Percentiles rank a stretch among this genome's conserved stretches.
Conservation (phyloP, 2,113 vertebrate species). For the Osmerus mordax region DNA sequence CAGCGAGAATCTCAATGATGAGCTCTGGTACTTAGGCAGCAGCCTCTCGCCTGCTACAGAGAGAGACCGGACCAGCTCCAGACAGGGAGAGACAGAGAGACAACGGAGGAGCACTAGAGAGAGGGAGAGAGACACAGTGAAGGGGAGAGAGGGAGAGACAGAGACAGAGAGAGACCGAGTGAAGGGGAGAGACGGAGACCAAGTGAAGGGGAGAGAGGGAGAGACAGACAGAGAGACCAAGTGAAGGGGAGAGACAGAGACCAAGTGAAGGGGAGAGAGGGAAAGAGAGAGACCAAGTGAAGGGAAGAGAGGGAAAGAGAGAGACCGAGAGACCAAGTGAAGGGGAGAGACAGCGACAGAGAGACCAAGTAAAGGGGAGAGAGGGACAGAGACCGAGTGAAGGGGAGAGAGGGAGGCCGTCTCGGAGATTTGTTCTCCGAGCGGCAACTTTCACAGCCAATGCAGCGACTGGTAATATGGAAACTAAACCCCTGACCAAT, state of each 20-base stretch:
- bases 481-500: slow-evolving; percentile 57
- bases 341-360: slow-evolving; percentile 8
- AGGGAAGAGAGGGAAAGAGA: neutral
- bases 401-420: slow-evolving; percentile 35
- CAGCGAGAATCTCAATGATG: slow-evolving; percentile 63
- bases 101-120: slow-evolving; percentile 10
- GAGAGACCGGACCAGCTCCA: neutral
- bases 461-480: slow-evolving; percentile 62
- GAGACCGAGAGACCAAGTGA: slow-evolving; percentile 16
- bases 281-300: slow-evolving; percentile 24
- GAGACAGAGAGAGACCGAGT: slow-evolving; percentile 21
- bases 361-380: slow-evolving; percentile 15
- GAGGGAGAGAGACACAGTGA: slow-evolving; percentile 21
- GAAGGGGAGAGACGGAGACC: slow-evolving; percentile 37
- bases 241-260: slow-evolving; percentile 33
- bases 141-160: slow-evolving; percentile 34
- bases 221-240: neutral
- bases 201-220: neutral
- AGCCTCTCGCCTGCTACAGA: slow-evolving; percentile 14
- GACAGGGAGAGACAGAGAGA: too few relatives aligned
- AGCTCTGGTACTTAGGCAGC: slow-evolving; percentile 41
- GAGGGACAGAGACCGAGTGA: slow-evolving; percentile 20
- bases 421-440: slow-evolving; percentile 32
- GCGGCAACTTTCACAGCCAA: slow-evolving; percentile 47
- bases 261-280: slow-evolving; percentile 17